Evolutionary conservation across 2,888 invertebrate genomes (phyloP).

Genomic region (Eristalis intricaria): DNA sequence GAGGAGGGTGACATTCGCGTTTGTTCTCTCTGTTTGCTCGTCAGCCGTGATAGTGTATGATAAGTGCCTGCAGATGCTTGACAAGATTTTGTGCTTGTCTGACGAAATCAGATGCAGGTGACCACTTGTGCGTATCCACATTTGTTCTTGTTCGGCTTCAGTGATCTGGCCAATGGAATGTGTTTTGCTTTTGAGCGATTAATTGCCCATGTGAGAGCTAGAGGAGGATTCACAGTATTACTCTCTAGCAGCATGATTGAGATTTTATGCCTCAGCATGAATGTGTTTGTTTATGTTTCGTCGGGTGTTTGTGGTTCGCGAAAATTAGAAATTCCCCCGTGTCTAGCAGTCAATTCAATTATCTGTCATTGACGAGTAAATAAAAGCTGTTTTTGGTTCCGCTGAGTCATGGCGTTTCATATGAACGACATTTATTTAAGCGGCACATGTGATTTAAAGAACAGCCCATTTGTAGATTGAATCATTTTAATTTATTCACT

Average conservation of each 20-base stretch:
- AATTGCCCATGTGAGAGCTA: not conserved
- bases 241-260: not conserved
- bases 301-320: not conserved
- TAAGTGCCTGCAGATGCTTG: not conserved
- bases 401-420: not conserved
- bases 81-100: conserved; percentile 3
- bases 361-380: conserved; percentile 11
- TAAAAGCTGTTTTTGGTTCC: not conserved
- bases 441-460: not conserved
- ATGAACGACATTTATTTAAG: not conserved
- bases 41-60: not conserved
- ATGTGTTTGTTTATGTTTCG: conserved; percentile 28
- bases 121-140: conserved; percentile 59
- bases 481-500: not conserved
- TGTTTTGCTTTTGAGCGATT: not conserved
- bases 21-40: not conserved
- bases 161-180: conserved; percentile 4
- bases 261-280: conserved; percentile 9
- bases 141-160: conserved; percentile 44
- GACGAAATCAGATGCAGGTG: conserved; percentile 30
- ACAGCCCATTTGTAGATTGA: not conserved
- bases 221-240: not conserved
- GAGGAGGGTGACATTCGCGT: conserved; percentile 21
- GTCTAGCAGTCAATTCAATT: not conserved
- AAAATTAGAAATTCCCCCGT: not conserved